Percentiles rank a stretch among this genome's conserved stretches.
Conservation (phyloP, 1,140 invertebrate genomes). For the Uloborus diversus region DNA sequence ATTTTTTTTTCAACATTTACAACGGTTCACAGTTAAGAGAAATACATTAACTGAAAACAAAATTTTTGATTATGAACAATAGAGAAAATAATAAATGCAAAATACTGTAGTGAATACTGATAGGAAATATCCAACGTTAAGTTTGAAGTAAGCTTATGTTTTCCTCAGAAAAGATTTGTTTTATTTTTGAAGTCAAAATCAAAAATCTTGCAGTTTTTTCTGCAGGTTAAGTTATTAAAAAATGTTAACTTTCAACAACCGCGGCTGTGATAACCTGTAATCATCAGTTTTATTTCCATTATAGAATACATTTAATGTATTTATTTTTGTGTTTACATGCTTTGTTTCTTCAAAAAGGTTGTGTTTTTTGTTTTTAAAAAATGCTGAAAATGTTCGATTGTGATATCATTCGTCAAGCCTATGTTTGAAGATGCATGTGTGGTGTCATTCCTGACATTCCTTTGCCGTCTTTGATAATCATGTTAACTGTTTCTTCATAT, state of each 20-base stretch:
- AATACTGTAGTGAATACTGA: no score
- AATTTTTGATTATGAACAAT: no score
- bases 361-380: not conserved
- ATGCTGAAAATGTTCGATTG: not conserved
- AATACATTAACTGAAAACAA: no score
- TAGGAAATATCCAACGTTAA: no score
- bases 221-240: no score
- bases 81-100: no score
- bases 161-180: no score
- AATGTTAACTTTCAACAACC: constrained; percentile 50
- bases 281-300: constrained; percentile 34
- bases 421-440: constrained; percentile 34
- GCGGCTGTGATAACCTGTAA: constrained; percentile 46
- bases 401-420: not conserved
- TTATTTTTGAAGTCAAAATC: no score
- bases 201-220: no score
- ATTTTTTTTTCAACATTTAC: not conserved
- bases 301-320: not conserved
- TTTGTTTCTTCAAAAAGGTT: not conserved
- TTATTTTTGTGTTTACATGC: not conserved
- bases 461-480: constrained; percentile 38
- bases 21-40: not conserved
- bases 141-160: no score
- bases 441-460: constrained; percentile 53
- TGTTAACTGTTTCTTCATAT: constrained; percentile 36